Conservation (phyloP, 2,888 invertebrate genomes). For the Noctua comes region DNA sequence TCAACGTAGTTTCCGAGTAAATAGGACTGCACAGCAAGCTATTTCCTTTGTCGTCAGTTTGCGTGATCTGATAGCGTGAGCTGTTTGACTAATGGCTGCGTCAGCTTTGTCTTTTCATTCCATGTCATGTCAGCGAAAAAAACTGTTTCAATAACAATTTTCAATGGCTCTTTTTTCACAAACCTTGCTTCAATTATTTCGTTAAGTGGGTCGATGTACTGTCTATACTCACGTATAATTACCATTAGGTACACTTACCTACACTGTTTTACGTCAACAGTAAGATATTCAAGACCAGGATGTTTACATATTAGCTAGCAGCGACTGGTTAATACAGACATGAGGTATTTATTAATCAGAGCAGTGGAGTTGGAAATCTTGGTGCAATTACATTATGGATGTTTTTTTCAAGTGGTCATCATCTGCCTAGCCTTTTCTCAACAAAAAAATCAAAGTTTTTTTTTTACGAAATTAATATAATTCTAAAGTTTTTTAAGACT, state of each 20-base stretch:
- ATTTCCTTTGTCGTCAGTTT: conserved; percentile 32
- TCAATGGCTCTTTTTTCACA: conserved; percentile 14
- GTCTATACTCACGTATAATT: conserved; percentile 17
- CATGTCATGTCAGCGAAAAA: conserved; percentile 30
- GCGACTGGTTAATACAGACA: conserved; percentile 31
- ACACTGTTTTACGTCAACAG: conserved; percentile 47
- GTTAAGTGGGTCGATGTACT: conserved; percentile 30
- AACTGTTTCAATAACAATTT: conserved; percentile 15
- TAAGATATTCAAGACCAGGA: conserved; percentile 60
- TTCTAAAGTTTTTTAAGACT: no score
- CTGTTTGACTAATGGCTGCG: conserved; percentile 21
- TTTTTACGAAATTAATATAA: neutral
- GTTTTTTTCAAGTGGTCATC: neutral
- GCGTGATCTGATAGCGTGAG: conserved; percentile 50
- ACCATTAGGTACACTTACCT: conserved; percentile 14
- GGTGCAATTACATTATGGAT: neutral
- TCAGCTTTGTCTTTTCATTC: conserved; percentile 30
- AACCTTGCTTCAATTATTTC: neutral
- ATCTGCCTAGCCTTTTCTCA: no score
- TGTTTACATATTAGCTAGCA: conserved; percentile 52
- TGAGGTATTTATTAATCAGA: conserved; percentile 45
- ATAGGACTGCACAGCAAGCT: neutral
- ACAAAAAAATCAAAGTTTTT: no score
- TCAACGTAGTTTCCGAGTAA: neutral
- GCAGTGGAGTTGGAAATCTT: conserved; percentile 15